These are phyloP conservation scores for Corythaixoides concolor DNA, from an alignment of 2,113 vertebrate genomes.

Conservation along the genomic window DNA sequence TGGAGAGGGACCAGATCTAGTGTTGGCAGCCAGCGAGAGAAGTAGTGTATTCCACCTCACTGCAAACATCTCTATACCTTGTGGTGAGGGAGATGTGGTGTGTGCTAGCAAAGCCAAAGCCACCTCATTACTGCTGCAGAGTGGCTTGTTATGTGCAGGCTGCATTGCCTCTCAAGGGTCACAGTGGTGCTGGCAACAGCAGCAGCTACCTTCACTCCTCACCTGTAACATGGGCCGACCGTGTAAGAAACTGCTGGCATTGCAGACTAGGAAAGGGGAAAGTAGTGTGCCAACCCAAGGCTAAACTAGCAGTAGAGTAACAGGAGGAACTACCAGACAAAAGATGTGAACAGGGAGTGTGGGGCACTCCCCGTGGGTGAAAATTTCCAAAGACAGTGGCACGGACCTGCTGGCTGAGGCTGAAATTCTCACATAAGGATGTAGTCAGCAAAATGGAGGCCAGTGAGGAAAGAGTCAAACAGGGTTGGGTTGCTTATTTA, in stretches of 20 bases:
- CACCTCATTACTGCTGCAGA: background rate
- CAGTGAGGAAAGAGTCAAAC: background rate
- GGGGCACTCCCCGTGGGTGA: background rate
- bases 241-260: background rate
- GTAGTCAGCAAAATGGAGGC: background rate
- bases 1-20: background rate
- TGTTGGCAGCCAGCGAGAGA: background rate
- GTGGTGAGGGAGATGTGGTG: background rate
- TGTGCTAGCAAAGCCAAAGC: background rate
- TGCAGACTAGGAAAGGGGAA: background rate
- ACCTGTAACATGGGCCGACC: rapidly evolving
- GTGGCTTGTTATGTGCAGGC: background rate
- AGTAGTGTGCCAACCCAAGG: background rate
- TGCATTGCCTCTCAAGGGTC: rapidly evolving
- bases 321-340: background rate
- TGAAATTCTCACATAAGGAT: background rate
- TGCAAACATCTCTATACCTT: background rate
- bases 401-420: background rate
- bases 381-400: background rate
- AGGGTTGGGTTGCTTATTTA: background rate
- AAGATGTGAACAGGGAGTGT: background rate
- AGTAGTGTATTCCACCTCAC: background rate
- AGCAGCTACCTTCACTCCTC: background rate
- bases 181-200: background rate
- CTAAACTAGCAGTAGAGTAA: background rate